Base-by-base conservation (phyloP, 2,797 vertebrate species). In the Taeniopygia guttata region DNA sequence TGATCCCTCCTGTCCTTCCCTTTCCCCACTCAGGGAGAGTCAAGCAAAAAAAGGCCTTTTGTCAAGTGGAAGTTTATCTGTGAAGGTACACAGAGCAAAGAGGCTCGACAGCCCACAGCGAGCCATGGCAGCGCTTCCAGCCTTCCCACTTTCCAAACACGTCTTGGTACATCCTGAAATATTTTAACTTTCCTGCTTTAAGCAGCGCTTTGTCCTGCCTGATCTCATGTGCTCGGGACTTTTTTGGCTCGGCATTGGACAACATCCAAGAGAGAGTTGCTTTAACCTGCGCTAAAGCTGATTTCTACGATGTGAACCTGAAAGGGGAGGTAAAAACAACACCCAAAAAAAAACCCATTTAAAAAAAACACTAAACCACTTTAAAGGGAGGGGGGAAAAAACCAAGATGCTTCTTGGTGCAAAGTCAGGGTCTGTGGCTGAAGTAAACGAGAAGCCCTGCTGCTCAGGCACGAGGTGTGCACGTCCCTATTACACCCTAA, bases 211-310 rank as follows among this genome's bases (percentile, higher is more conserved):
- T 97, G 84, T 94, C 96, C 79, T 96, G 96, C 95, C 82, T 93
- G 96, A 94, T 97, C 97, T 96, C 86, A 72, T 77, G 96, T 83
- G 82, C 94, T 97, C 94, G 95, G 97, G 97, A 98, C 96, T 96
- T 95, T 92, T 97, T 96, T 97, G 98, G 97, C 98, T 97, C 97
- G 63, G 96, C 67, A 74, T 96, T 98, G 96, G 97, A 92, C 72
- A 52, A 81, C 77, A 56, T 95, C 90, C 92, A 94, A 96, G 87
- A 91, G 81, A 96, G 90, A 96, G 95, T 95, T 94, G 90, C 96
- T 97, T 95, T 92, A 96, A 96, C 96, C 94, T 90, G 96, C 96
- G 91, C 93, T 97, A 92, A 93, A 97, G 95, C 96, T 32, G 74
- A 92, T 87, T 80, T 72, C 87, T 83, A 87, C 84, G 92, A 95